These are phyloP conservation scores for Schizothorax lantsangensis DNA, from an alignment of 2,797 vertebrate species.

Conservation along the genomic window DNA sequence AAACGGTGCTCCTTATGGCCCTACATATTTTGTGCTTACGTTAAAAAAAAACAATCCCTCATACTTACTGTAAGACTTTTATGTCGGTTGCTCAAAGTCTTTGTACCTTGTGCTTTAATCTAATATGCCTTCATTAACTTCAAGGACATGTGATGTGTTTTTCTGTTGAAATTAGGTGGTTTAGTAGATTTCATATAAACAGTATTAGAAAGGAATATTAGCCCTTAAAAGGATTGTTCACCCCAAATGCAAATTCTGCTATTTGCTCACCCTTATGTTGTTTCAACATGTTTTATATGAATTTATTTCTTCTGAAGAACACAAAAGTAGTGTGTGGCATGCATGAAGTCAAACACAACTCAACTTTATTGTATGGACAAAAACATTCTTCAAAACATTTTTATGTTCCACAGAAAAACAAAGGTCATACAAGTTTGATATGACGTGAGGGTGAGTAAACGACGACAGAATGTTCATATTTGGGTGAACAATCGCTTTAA, in stretches of 20 bases:
- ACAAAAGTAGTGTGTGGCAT: neutral
- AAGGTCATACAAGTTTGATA: neutral
- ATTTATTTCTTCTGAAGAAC: neutral
- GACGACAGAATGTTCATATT: neutral
- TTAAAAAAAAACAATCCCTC: neutral
- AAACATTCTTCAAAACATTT: neutral
- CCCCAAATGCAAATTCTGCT: neutral
- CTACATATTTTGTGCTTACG: slow-evolving; percentile 32
- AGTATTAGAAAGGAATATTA: slow-evolving; percentile 25
- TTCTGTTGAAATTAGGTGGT: slow-evolving; percentile 13
- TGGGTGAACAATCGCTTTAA: neutral
- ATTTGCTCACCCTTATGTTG: neutral
- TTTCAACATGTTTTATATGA: neutral
- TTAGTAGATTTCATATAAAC: slow-evolving; percentile 17
- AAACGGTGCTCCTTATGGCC: slow-evolving; percentile 53
- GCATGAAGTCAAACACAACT: neutral
- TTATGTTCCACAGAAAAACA: neutral
- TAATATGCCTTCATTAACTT: slow-evolving; percentile 42
- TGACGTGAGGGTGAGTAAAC: neutral
- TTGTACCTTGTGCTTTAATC: slow-evolving; percentile 52
- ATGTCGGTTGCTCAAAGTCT: slow-evolving; percentile 44
- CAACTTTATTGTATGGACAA: neutral
- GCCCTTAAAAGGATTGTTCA: neutral
- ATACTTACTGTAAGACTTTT: slow-evolving; percentile 4
- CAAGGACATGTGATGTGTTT: slow-evolving; percentile 14